phyloP scores from a whole-genome alignment of 2,888 invertebrate species.

The Gryllus longicercus region DNA sequence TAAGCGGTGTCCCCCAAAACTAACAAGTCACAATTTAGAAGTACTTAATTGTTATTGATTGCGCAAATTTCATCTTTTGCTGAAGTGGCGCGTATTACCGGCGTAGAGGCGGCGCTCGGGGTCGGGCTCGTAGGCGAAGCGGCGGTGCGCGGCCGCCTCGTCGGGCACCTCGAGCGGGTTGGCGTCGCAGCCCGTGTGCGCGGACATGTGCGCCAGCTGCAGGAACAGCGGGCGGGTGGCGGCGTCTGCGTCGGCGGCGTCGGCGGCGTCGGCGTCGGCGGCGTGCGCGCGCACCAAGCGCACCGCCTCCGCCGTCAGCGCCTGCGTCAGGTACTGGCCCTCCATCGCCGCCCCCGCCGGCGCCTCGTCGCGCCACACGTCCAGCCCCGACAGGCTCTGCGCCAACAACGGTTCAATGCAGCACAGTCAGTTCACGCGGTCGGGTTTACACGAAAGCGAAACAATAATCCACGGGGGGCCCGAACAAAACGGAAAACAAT shows the following conservation, averaged over 20 bases:
- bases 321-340: conserved; percentile 66
- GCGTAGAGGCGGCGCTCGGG: conserved; percentile 66
- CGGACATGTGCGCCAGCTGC: conserved; percentile 73
- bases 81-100: conserved; percentile 50
- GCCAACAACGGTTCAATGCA: too few relatives aligned
- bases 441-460: too few relatives aligned
- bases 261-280: conserved; percentile 48
- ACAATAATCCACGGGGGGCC: too few relatives aligned
- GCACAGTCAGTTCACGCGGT: too few relatives aligned
- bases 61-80: too few relatives aligned
- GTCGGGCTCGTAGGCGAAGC: conserved; percentile 66
- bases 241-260: conserved; percentile 20
- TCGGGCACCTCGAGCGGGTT: conserved; percentile 62
- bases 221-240: conserved; percentile 66
- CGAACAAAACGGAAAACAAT: too few relatives aligned
- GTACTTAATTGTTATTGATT: too few relatives aligned
- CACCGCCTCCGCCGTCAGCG: conserved; percentile 64
- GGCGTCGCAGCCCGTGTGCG: conserved; percentile 70
- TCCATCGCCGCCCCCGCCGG: conserved; percentile 51
- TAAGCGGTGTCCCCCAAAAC: too few relatives aligned
- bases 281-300: conserved; percentile 51
- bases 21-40: too few relatives aligned
- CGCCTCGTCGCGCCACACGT: conserved; percentile 47
- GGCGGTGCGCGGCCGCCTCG: conserved; percentile 57
- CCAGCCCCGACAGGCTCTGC: conserved; percentile 44